Evolutionary conservation across 1,140 invertebrate species (phyloP).

Genomic region (Drosophila melanica): DNA sequence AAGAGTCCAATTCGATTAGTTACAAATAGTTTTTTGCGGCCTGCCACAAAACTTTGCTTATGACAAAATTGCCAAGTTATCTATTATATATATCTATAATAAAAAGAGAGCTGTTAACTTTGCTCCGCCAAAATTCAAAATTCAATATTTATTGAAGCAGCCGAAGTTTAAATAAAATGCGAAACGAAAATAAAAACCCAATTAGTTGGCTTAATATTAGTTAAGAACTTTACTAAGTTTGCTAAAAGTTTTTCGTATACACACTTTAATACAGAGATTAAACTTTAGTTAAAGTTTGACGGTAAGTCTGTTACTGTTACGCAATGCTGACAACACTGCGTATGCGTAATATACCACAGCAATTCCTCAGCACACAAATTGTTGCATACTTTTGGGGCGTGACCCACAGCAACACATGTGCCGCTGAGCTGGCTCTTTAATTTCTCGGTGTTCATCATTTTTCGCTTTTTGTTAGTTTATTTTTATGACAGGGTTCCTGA

Average conservation of each 20-base stretch:
- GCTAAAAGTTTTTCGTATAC: not conserved
- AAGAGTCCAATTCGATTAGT: conserved; percentile 59
- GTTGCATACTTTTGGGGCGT: conserved; percentile 49
- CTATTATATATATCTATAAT: conserved; percentile 18
- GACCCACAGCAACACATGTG: not conserved
- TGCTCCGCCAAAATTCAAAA: not conserved
- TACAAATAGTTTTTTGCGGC: conserved; percentile 44
- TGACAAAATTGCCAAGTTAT: conserved; percentile 31
- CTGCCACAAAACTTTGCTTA: conserved; percentile 31
- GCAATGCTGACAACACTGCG: conserved; percentile 13
- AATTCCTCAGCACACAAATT: not conserved
- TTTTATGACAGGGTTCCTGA: conserved; percentile 26
- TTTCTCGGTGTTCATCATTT: conserved; percentile 17
- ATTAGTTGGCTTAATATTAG: conserved; percentile 15
- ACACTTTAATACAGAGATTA: not conserved
- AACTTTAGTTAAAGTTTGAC: not conserved
- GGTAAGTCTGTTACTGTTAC: not conserved
- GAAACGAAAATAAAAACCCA: conserved; percentile 8
- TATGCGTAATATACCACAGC: conserved; percentile 35
- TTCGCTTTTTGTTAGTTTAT: conserved; percentile 24
- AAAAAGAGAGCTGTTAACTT: conserved; percentile 18
- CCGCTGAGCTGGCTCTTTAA: conserved; percentile 5
- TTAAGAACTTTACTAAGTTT: not conserved
- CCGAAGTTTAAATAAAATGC: conserved; percentile 8
- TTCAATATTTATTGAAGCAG: conserved; percentile 8